Conservation (phyloP, 2,113 vertebrate genomes). For the Sylvia atricapilla region DNA sequence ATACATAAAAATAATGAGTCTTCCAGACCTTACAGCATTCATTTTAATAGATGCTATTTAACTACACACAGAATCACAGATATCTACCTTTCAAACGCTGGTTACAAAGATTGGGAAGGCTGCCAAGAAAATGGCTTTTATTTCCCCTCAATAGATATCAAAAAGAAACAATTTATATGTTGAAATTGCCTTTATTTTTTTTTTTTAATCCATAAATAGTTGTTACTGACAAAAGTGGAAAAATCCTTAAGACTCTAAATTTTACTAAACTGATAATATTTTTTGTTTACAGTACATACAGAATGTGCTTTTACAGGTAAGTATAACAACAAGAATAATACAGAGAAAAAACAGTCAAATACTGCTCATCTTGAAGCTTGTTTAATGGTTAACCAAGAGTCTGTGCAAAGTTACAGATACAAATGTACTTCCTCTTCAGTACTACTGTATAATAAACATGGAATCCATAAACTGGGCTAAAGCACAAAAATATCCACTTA, state of each 20-base stretch:
- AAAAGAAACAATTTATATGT: slow-evolving; percentile 62
- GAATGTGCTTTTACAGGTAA: slow-evolving; percentile 87
- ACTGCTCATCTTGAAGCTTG: slow-evolving; percentile 78
- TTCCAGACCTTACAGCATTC: slow-evolving; percentile 18
- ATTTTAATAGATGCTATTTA: slow-evolving; percentile 52
- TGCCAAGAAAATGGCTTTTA: slow-evolving; percentile 1
- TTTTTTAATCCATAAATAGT: slow-evolving; percentile 84
- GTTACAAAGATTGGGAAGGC: slow-evolving; percentile 38
- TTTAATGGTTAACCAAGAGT: slow-evolving; percentile 71
- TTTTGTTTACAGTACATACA: slow-evolving; percentile 80
- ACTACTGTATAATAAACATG: slow-evolving; percentile 79
- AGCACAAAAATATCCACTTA: slow-evolving; percentile 77
- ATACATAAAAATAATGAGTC: slow-evolving; percentile 41
- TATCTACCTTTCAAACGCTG: slow-evolving; percentile 20
- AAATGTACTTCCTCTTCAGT: slow-evolving; percentile 75
- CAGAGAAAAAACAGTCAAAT: slow-evolving; percentile 84
- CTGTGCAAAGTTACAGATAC: slow-evolving; percentile 75
- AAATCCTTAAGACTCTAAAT: slow-evolving; percentile 81
- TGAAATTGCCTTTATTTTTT: slow-evolving; percentile 84
- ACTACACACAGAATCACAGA: slow-evolving; percentile 9
- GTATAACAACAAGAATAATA: slow-evolving; percentile 80
- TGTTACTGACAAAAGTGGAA: slow-evolving; percentile 87
- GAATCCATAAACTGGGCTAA: slow-evolving; percentile 80
- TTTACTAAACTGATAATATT: slow-evolving; percentile 78
- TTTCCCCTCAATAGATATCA: background rate